Percentiles rank a stretch among this genome's conserved stretches.
These are phyloP conservation scores for Julus scanicus DNA, from an alignment of 2,888 invertebrate species.

Conservation along the genomic window DNA sequence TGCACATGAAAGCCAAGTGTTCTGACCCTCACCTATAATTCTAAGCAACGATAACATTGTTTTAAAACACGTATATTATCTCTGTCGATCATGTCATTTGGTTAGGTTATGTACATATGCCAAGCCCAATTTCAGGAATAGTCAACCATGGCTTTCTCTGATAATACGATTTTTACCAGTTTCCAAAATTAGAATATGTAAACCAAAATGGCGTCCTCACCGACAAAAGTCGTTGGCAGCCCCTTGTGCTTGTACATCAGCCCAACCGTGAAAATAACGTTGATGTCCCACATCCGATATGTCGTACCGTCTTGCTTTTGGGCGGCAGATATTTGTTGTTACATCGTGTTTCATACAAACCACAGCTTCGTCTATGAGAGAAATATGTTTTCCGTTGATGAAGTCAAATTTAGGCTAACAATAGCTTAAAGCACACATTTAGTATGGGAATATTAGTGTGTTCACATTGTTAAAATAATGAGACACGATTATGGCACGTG, in stretches of 20 bases:
- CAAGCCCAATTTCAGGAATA: too few relatives aligned
- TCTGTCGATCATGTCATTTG: neutral
- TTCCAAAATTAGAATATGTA: neutral
- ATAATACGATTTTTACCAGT: neutral
- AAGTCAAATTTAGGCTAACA: too few relatives aligned
- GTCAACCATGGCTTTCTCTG: neutral
- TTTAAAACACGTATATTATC: neutral
- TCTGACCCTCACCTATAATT: neutral
- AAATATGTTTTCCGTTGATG: neutral
- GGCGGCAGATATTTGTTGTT: neutral
- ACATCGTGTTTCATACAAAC: constrained; percentile 5
- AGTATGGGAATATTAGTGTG: too few relatives aligned
- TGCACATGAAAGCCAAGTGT: constrained; percentile 43
- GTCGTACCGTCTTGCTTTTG: constrained; percentile 46
- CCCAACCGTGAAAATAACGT: constrained; percentile 49
- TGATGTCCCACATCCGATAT: constrained; percentile 44
- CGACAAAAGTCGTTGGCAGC: constrained; percentile 41
- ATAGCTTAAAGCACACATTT: too few relatives aligned
- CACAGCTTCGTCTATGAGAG: neutral
- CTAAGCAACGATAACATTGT: neutral
- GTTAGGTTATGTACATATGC: neutral
- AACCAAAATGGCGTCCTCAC: neutral
- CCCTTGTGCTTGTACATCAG: constrained; percentile 48
- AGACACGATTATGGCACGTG: too few relatives aligned
- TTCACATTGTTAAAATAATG: too few relatives aligned